Base-by-base conservation (phyloP, 2,888 invertebrate species). In the Dione juno region DNA sequence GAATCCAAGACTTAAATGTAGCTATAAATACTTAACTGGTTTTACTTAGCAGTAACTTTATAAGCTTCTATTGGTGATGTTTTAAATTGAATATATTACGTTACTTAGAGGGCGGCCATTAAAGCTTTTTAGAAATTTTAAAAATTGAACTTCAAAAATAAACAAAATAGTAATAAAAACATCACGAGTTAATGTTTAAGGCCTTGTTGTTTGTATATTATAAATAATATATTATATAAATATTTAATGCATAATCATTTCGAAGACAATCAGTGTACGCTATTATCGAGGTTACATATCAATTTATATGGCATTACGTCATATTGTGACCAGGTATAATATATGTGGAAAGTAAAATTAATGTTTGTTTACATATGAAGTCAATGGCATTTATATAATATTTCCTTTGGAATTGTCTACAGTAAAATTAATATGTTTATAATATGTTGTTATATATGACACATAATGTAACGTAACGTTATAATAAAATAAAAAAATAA, bases 1-100 rank as follows among this genome's bases (percentile, higher is more conserved):
- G 65, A 66, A 74, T 70, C 65, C 66, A 54, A 43, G 45, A 41
- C 50, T 45, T 61, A 61, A 61, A 61, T 61, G 61, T 35, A 43
- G 61, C 61, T 61, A 61, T 61, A 61, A 61, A 61, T 61, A 61
- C 61, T 43, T 45, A 69, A 64, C 53, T 54, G 53, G 61, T 61
- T 61, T 28, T 14, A 43, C 21, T 28, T 59, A 59, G 43, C 21
- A 43, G 43, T 59, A 28, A 43, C n/a, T 59, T 35, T 61, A 43
- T 35, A 57, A 16, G 11, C 28, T 35, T 28, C 13, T 59, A 28
- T 11, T 13, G 10, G 45, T n/a, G 43, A 6, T 54, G 37, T 16
- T 54, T 10, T 37, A 37, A 5, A 11, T 40, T 57, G 6, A 11
- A n/a, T 37, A 9, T 10, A 11, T 16, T 16, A 57, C 1, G 19